Base-by-base conservation (phyloP, 1,140 invertebrate genomes). In the Ladona fulva region DNA sequence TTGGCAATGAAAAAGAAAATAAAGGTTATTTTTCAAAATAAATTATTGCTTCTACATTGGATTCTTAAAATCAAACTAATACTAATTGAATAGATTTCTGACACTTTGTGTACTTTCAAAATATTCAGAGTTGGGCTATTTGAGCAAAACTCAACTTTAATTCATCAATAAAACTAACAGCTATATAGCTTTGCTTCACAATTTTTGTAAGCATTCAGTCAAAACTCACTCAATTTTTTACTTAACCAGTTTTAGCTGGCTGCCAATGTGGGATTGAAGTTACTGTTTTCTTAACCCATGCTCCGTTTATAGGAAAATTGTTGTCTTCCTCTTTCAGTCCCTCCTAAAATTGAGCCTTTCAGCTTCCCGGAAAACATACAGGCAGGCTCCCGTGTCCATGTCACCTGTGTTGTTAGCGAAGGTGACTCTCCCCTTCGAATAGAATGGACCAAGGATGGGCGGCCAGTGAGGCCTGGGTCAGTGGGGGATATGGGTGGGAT, bases 371-470 rank as follows among this genome's bases (percentile, higher is more conserved):
- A 82, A 77, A 86, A 88, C 82, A 85, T 90, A 79, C 85, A 88
- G 79, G 86, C 86, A 80, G 89, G 88, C 10, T 84, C 86, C 24
- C 82, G 87, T 77, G 85, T 88, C 22, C 86, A 88, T 80, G 87
- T 92, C 44, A 89, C 89, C 25, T 93, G 91, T 83, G 89, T 87
- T 6, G 90, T 92, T 25, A 90, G 89, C 82, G 87, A 89, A 82
- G 92, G 92, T 25, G 91, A 93, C 83, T 85, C 88, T 74, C 91
- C 91, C 25, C 84, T 93, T 74, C 86, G 86, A 80, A 88, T 92
- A 77, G 83, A 84, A 74, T 93, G 92, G 92, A 87, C 91, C 81
- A 89, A 92, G 84, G 89, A 90, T 75, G 85, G 84, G 66, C 82
- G 79, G 74, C 84, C 81, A 19, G 83, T 85, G 78, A 82, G 83